Evolutionary conservation across 1,140 invertebrate species (phyloP).

Genomic region (Myzus persicae): DNA sequence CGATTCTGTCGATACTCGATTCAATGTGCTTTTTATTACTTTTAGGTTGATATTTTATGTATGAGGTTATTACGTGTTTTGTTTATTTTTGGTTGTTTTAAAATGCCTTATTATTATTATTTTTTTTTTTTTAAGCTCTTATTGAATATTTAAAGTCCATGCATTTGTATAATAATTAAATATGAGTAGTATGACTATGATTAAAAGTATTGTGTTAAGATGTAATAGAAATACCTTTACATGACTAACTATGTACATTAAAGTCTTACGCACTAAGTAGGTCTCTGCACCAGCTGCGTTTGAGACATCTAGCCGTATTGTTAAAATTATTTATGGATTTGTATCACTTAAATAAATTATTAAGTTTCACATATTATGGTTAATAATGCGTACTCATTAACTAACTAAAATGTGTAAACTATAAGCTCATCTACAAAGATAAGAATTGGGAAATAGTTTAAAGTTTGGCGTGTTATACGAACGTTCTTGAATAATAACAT

Average conservation of each 20-base stretch:
- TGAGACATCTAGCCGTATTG: not conserved
- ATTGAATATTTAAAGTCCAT: not conserved
- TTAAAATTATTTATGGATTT: not conserved
- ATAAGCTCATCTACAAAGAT: not conserved
- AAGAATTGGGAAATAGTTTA: too few relatives aligned
- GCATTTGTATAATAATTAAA: not conserved
- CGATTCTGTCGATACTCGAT: not conserved
- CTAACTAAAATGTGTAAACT: not conserved
- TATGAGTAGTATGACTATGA: not conserved
- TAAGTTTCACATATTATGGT: not conserved
- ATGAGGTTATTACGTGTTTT: not conserved
- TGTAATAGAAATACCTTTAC: not conserved
- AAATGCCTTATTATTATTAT: not conserved
- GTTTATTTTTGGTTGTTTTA: not conserved
- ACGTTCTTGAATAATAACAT: too few relatives aligned
- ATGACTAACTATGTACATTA: not conserved
- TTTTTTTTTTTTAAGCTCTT: not conserved
- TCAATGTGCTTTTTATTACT: not conserved
- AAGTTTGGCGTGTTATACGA: too few relatives aligned
- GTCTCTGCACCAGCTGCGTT: not conserved
- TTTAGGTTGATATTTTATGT: not conserved
- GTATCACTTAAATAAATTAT: not conserved
- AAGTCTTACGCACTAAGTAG: not conserved
- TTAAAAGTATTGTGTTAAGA: not conserved
- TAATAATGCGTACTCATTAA: not conserved